These are phyloP conservation scores for Apogon talboti DNA, from an alignment of 2,797 vertebrate genomes.

Conservation along the genomic window DNA sequence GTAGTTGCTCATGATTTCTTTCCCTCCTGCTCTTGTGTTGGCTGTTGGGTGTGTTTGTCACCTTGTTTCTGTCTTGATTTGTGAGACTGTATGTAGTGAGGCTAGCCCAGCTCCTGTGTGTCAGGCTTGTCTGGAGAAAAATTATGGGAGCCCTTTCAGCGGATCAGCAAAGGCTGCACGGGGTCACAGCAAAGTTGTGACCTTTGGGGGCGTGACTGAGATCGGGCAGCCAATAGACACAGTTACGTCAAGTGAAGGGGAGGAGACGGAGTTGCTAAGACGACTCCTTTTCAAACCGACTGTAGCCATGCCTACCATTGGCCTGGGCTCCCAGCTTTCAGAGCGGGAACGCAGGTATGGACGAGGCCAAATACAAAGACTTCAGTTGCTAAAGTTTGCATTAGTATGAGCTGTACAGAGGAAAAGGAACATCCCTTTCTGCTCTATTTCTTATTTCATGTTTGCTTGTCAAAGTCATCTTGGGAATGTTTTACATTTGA, in stretches of 20 bases:
- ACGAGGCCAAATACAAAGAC: constrained; percentile 53
- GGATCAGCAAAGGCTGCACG: constrained; percentile 82
- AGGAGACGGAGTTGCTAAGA: constrained; percentile 80
- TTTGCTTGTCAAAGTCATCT: constrained; percentile 26
- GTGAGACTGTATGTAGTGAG: constrained; percentile 84
- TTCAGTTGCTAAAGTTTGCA: constrained; percentile 39
- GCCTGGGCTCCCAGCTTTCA: constrained; percentile 81
- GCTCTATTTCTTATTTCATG: constrained; percentile 12
- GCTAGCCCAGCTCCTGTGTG: constrained; percentile 78
- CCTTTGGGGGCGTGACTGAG: constrained; percentile 95
- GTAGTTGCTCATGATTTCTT: constrained; percentile 63
- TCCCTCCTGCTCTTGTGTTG: constrained; percentile 46
- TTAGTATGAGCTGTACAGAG: constrained; percentile 29
- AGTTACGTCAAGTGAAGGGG: constrained; percentile 79
- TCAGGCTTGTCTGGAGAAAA: constrained; percentile 85
- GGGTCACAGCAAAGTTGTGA: constrained; percentile 88
- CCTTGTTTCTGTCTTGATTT: constrained; percentile 59
- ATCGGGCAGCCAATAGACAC: constrained; percentile 88
- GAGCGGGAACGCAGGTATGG: constrained; percentile 83
- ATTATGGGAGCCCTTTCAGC: constrained; percentile 74
- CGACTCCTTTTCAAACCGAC: constrained; percentile 81
- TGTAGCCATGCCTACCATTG: constrained; percentile 83
- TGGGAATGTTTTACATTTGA: constrained; percentile 10
- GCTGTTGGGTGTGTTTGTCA: constrained; percentile 39
- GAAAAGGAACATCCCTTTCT: constrained; percentile 8